phyloP scores from a whole-genome alignment of 1,140 invertebrate species.

The Euura saliciscinereae region DNA sequence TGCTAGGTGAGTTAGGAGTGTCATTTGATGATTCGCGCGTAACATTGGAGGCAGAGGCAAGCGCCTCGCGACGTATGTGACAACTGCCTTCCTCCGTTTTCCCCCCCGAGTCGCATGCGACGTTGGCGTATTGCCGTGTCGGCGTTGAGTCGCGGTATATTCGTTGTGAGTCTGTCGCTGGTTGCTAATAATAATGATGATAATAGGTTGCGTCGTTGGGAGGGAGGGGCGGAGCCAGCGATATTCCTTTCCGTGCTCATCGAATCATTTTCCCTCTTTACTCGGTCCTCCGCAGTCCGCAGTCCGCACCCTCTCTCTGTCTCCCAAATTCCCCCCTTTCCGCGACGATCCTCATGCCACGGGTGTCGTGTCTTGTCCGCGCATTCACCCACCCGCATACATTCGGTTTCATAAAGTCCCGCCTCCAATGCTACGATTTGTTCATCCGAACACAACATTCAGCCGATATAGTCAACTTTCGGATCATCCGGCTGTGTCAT shows the following conservation, averaged over 20 bases:
- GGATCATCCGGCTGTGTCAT: no score
- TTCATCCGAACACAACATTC: background rate
- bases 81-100: background rate
- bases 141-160: background rate
- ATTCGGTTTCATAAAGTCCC: background rate
- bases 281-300: background rate
- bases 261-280: slow-evolving; percentile 2
- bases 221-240: background rate
- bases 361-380: background rate
- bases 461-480: background rate
- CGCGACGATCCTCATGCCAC: background rate
- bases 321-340: background rate
- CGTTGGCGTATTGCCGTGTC: background rate
- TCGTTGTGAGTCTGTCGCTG: background rate
- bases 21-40: background rate
- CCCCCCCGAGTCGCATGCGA: background rate
- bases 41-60: background rate
- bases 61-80: background rate
- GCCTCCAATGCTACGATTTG: background rate
- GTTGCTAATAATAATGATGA: background rate
- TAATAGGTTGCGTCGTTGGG: background rate
- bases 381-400: background rate
- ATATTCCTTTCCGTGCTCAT: slow-evolving; percentile 3
- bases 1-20: background rate
- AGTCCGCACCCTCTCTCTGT: background rate